Conservation (phyloP, 2,888 invertebrate genomes). For the Macrophya alboannulata region DNA sequence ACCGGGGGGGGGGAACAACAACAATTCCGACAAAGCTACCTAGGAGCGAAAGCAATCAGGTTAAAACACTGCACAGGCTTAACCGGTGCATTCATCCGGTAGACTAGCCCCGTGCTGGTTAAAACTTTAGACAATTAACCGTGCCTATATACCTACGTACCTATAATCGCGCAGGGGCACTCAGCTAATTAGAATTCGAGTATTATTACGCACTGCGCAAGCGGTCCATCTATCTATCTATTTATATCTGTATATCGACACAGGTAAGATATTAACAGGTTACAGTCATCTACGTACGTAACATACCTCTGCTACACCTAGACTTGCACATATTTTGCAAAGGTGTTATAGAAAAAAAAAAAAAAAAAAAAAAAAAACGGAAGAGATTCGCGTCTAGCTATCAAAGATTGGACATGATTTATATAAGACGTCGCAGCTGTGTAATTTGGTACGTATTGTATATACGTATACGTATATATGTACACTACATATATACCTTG, state of each 20-base stretch:
- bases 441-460: too few relatives aligned
- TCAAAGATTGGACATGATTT: background rate
- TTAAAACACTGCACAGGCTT: slow-evolving; percentile 54
- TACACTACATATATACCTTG: background rate
- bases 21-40: slow-evolving; percentile 51
- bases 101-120: slow-evolving; percentile 48
- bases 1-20: slow-evolving; percentile 29
- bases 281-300: too few relatives aligned
- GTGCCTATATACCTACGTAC: slow-evolving; percentile 1
- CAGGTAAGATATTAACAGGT: background rate
- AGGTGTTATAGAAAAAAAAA: too few relatives aligned
- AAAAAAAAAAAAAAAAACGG: too few relatives aligned
- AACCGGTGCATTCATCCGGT: slow-evolving; percentile 56
- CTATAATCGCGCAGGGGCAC: slow-evolving; percentile 48
- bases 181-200: slow-evolving; percentile 50
- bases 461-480: too few relatives aligned
- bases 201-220: slow-evolving; percentile 31
- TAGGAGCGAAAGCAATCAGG: slow-evolving; percentile 55
- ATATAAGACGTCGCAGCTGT: background rate
- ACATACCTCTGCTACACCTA: background rate
- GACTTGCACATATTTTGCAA: background rate
- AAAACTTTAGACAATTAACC: slow-evolving; percentile 55
- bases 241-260: background rate
- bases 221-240: background rate
- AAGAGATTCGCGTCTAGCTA: background rate